These are phyloP conservation scores for Trypoxylus dichotomus DNA, from an alignment of 1,140 invertebrate genomes.

Conservation along the genomic window DNA sequence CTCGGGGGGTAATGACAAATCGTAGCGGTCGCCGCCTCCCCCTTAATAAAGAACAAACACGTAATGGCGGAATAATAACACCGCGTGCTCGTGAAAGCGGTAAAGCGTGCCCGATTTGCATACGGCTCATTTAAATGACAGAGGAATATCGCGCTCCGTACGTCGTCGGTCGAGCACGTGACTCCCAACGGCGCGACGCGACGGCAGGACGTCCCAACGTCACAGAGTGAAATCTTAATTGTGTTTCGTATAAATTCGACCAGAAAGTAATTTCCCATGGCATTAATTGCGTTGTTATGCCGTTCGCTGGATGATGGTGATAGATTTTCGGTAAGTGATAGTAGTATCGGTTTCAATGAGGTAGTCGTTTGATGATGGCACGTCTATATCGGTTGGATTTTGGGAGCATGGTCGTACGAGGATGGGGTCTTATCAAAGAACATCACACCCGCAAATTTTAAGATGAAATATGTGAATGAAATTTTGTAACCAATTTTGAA, in stretches of 20 bases:
- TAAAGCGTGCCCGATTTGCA: constrained; percentile 27
- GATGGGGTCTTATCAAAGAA: too few species aligned
- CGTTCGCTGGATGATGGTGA: neutral
- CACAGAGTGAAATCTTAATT: constrained; percentile 20
- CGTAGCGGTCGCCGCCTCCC: neutral
- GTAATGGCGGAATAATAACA: constrained; percentile 28
- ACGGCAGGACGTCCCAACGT: neutral
- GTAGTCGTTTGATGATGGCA: too few species aligned
- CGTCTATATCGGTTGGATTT: too few species aligned
- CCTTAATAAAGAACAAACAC: constrained; percentile 28
- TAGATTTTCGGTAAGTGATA: neutral
- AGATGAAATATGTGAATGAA: too few species aligned
- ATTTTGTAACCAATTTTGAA: too few species aligned
- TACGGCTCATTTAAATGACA: constrained; percentile 28
- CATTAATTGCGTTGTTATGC: constrained; percentile 13
- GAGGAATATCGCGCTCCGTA: neutral
- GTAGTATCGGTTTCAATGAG: too few species aligned
- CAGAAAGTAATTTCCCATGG: constrained; percentile 8
- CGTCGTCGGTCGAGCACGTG: neutral
- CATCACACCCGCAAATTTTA: too few species aligned
- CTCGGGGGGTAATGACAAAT: neutral
- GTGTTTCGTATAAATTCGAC: constrained; percentile 9
- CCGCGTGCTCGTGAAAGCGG: constrained; percentile 18
- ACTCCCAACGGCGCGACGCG: neutral
- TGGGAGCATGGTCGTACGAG: too few species aligned